Evolutionary conservation across 2,113 vertebrate genomes (phyloP), one percentile per base, ranked within the genome.

Genomic region (Pimephales promelas): DNA sequence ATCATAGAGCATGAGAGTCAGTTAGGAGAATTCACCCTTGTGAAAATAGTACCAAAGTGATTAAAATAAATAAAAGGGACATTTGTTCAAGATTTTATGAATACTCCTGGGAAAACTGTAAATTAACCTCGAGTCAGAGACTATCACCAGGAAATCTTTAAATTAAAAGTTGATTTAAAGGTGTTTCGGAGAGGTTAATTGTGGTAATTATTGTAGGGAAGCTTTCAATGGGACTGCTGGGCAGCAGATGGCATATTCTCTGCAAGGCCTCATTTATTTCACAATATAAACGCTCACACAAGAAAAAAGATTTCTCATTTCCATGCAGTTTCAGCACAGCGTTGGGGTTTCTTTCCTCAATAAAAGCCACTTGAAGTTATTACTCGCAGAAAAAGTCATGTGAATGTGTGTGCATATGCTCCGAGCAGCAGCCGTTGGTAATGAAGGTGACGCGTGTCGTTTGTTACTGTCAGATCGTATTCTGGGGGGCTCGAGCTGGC

Each of bases 381-480:
- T 62, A 43, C 11, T 52, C 70, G 31, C 40, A n/a, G 34, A 76
- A 36, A 40, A 24, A 54, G 66, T 61, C 56, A 72, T 24, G 11
- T 56, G 8, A 68, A 79, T 40, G 56, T 76, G 83, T 88, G 74
- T 83, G 84, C 78, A 64, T 59, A 43, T 81, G 85, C 84, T 86
- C 64, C 31, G 18, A 79, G 54, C 36, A 83, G 76, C 79, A 75
- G 54, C 70, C 52, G 56, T 83, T 31, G 86, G 90, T 92, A 92
- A 93, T 92, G 87, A 89, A 86, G 77, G 83, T 91, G 91, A 92
- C 89, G 87, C 54, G 24, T 88, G 88, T 90, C 90, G 89, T 94
- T 93, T 93, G 91, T 93, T 90, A 91, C 86, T 90, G 92, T 92
- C 92, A 90, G 89, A 81, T 87, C 81, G 83, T 83, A 88, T 91